Evolutionary conservation across 2,113 vertebrate species (phyloP), one percentile per base, ranked within the genome.

Genomic region (Tachysurus fulvidraco): DNA sequence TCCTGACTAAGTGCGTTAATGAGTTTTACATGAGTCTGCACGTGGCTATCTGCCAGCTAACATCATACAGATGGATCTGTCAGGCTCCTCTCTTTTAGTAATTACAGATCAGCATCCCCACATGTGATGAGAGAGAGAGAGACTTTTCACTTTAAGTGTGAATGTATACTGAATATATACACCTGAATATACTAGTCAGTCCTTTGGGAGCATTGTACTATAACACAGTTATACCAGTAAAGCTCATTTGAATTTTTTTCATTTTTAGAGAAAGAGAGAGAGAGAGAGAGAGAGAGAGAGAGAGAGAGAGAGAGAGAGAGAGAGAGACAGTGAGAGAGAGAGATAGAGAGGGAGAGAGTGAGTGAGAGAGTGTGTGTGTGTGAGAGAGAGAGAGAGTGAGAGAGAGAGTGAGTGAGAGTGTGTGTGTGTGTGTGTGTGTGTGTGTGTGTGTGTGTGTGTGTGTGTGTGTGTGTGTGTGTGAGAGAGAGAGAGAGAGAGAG

Each of bases 221-320:
- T 36, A 36, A 36, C 36, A 36, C 36, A 36, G 36, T 36, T 36
- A 36, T 36, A 36, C 1, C 36, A 36, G 36, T 36, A 36, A 36
- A 36, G 36, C 36, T 36, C 36, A 36, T 36, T 36, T 36, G 36
- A 36, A 36, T 36, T 36, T 36, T 36, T 36, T 36, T 36, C 36
- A 36, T 36, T 36, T 36, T 36, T 36, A 36, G 36, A 36, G 36
- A 36, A 36, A 36, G 36, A 36, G 36, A 36, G 36, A 36, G 36
- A 2, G 36, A 36, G 46, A 9, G 16, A 30, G 41, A 57, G 14
- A 62, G 5, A 28, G 4, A 23, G 89, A 83, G 89, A 2, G 41
- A 90, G 89, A 81, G 85, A 78, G 88, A 84, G 23, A 87, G 87
- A 90, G 90, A 28, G 52, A n/a, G 21, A 36, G 81, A 88, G 86